A percentile compares a stretch with the other conserved stretches of the same genome.
phyloP scores from a whole-genome alignment of 2,113 vertebrate genomes.

The Pterocles gutturalis region DNA sequence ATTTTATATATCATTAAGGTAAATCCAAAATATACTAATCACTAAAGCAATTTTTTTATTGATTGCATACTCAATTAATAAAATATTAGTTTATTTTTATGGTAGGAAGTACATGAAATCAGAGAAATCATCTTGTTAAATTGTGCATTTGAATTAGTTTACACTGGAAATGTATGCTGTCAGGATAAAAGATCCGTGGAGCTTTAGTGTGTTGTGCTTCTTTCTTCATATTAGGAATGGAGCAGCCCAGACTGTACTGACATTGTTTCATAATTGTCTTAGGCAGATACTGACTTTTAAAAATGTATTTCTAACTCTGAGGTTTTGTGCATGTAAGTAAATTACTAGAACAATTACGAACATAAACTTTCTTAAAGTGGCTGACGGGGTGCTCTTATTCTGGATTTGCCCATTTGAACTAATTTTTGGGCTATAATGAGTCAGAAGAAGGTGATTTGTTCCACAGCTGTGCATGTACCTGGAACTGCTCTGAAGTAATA shows the following conservation, averaged over 20 bases:
- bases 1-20: not conserved
- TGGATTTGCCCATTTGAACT: not conserved
- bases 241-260: not conserved
- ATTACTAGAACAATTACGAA: not conserved
- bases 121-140: not conserved
- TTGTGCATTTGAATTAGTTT: not conserved
- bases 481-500: not conserved
- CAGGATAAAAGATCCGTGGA: not conserved
- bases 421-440: rapidly evolving
- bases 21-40: not conserved
- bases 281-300: not conserved
- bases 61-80: not conserved
- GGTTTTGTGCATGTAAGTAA: not conserved
- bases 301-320: not conserved
- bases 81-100: not conserved
- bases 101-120: not conserved
- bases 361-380: not conserved
- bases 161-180: not conserved
- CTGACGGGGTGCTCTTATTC: not conserved
- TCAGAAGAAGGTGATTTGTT: not conserved
- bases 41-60: not conserved
- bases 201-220: not conserved
- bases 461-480: not conserved
- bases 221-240: not conserved
- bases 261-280: not conserved